Evolutionary conservation across 2,888 invertebrate species (phyloP).

Genomic region (Endomychus coccineus): DNA sequence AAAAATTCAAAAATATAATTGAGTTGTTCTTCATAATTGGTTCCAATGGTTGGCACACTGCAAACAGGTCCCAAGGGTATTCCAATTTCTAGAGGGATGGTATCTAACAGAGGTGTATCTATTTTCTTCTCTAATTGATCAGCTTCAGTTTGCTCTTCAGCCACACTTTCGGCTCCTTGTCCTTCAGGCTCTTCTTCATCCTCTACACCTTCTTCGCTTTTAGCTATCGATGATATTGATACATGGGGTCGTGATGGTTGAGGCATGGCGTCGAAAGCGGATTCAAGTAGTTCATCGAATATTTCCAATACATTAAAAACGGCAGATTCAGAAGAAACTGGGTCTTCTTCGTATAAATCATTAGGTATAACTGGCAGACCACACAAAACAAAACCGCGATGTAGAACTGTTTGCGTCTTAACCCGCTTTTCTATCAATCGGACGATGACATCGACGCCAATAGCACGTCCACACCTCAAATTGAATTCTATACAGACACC

Average conservation of each 20-base stretch:
- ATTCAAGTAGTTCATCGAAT: slow-evolving; percentile 37
- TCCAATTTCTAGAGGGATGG: slow-evolving; percentile 26
- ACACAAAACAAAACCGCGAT: slow-evolving; percentile 58
- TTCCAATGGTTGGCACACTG: slow-evolving; percentile 25
- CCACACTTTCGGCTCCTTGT: slow-evolving; percentile 6
- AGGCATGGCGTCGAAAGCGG: slow-evolving; percentile 18
- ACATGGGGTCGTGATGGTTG: neutral
- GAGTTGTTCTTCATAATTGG: slow-evolving; percentile 35
- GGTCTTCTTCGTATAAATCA: slow-evolving; percentile 38
- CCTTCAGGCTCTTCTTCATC: slow-evolving; percentile 12
- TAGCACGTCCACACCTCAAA: slow-evolving; percentile 47
- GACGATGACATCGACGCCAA: slow-evolving; percentile 48
- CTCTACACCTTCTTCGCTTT: slow-evolving; percentile 25
- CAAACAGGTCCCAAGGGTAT: slow-evolving; percentile 24
- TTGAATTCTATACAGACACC: slow-evolving; percentile 54
- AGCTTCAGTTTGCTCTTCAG: slow-evolving; percentile 6
- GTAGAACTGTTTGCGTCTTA: slow-evolving; percentile 45
- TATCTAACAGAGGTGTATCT: neutral
- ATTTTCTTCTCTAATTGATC: no score
- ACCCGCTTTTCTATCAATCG: slow-evolving; percentile 49
- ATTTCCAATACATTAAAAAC: slow-evolving; percentile 40
- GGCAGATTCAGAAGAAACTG: slow-evolving; percentile 39
- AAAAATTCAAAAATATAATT: slow-evolving; percentile 35
- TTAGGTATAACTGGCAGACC: slow-evolving; percentile 57
- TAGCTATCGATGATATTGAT: slow-evolving; percentile 23